Percentiles rank a stretch among this genome's conserved stretches.
These are phyloP conservation scores for Phainopepla nitens DNA, from an alignment of 2,113 vertebrate species.

Conservation along the genomic window DNA sequence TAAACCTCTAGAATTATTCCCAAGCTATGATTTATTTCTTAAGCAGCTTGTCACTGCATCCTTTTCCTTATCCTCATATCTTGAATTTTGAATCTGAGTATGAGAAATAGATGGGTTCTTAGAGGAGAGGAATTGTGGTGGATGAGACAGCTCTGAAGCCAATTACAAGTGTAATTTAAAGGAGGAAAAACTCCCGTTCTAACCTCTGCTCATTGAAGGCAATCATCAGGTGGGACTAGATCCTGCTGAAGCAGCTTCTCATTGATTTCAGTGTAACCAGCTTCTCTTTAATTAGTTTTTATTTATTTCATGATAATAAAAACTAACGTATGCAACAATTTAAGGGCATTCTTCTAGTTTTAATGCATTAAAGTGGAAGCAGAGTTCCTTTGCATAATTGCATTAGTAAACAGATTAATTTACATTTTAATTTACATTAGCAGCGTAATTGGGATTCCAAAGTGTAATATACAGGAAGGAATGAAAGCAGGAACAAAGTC, in stretches of 20 bases:
- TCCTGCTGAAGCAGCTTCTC: background rate
- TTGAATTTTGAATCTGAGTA: background rate
- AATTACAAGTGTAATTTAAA: background rate
- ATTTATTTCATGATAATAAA: background rate
- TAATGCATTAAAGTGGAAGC: background rate
- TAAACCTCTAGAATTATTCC: background rate
- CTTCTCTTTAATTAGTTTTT: background rate
- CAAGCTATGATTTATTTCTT: background rate
- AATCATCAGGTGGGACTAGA: background rate
- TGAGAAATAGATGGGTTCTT: background rate
- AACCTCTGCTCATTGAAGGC: background rate
- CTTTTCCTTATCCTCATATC: background rate
- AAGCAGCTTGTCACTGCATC: background rate
- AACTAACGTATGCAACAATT: background rate
- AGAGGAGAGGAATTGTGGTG: background rate
- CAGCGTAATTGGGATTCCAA: background rate
- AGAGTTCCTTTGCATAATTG: conserved; percentile 5
- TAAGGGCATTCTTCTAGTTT: background rate
- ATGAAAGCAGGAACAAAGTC: background rate
- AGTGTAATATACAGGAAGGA: background rate
- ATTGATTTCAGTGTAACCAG: background rate
- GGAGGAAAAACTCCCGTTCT: background rate
- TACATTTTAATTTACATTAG: conserved; percentile 46
- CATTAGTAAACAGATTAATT: conserved; percentile 39
- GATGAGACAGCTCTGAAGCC: background rate